Evolutionary conservation across 2,888 invertebrate genomes (phyloP).

Genomic region (Antitype chi): DNA sequence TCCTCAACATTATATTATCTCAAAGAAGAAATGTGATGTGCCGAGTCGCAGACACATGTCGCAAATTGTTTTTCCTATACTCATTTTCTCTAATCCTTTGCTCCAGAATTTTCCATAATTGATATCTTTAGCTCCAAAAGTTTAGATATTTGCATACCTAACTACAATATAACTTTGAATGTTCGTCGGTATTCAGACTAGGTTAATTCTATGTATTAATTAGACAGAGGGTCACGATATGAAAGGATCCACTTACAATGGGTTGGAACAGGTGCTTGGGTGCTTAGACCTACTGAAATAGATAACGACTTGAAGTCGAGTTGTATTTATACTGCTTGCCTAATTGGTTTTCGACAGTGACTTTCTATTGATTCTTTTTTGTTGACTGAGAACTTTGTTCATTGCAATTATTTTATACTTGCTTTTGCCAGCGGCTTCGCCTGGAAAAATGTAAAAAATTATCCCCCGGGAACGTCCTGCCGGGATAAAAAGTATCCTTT

Average conservation of each 20-base stretch:
- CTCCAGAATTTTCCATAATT: conserved; percentile 71
- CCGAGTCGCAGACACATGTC: conserved; percentile 38
- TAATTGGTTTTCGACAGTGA: conserved; percentile 3
- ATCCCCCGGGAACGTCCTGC: too few species aligned
- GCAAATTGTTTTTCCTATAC: conserved; percentile 40
- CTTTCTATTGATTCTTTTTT: not conserved
- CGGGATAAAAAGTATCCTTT: too few species aligned
- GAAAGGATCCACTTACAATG: conserved; percentile 52
- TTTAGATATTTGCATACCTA: conserved; percentile 75
- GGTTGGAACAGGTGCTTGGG: conserved; percentile 48
- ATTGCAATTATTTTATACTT: not conserved
- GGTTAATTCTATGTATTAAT: conserved; percentile 68
- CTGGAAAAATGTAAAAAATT: too few species aligned
- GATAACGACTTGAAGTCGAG: conserved; percentile 28
- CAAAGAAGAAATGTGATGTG: conserved; percentile 1
- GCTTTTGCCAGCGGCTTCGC: too few species aligned
- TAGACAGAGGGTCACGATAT: conserved; percentile 59
- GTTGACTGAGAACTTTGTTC: not conserved
- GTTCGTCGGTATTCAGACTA: conserved; percentile 51
- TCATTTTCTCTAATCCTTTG: conserved; percentile 12
- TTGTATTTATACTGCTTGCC: conserved; percentile 9
- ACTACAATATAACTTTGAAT: conserved; percentile 71
- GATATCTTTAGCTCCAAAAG: conserved; percentile 69
- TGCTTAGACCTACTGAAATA: conserved; percentile 36
- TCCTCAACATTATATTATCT: not conserved